phyloP scores from a whole-genome alignment of 2,797 vertebrate genomes.

The Spondyliosoma cantharus region DNA sequence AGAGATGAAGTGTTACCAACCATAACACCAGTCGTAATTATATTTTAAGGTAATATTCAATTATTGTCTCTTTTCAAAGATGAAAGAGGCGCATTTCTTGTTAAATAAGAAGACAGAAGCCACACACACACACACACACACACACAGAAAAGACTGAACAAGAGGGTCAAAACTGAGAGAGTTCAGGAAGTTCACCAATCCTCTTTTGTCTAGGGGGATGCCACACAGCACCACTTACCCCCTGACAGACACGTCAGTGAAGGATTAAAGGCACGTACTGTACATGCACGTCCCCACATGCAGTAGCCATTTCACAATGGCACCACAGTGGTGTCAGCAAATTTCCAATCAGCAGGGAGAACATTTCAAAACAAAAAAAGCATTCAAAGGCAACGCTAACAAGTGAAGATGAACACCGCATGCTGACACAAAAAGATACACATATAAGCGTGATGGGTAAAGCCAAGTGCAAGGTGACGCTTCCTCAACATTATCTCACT shows the following conservation, averaged over 20 bases:
- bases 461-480: not conserved
- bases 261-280: constrained; percentile 17
- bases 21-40: not conserved
- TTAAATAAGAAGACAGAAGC: constrained; percentile 48
- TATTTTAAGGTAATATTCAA: not conserved
- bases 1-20: not conserved
- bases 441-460: not conserved
- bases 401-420: not conserved
- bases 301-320: not conserved
- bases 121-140: not conserved
- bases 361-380: not conserved
- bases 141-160: constrained; percentile 42
- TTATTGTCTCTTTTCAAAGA: not conserved
- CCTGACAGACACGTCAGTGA: constrained; percentile 36
- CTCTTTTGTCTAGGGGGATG: constrained; percentile 48
- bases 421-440: not conserved
- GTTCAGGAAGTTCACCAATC: constrained; percentile 76
- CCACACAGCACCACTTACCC: constrained; percentile 42
- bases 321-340: constrained; percentile 14
- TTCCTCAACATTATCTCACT: constrained; percentile 4
- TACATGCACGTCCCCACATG: constrained; percentile 32
- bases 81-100: not conserved
- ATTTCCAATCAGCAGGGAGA: not conserved
- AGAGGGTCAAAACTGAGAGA: constrained; percentile 53
- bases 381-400: not conserved